These are phyloP conservation scores for Plectrocnemia conspersa DNA, from an alignment of 1,140 invertebrate genomes.

Conservation along the genomic window DNA sequence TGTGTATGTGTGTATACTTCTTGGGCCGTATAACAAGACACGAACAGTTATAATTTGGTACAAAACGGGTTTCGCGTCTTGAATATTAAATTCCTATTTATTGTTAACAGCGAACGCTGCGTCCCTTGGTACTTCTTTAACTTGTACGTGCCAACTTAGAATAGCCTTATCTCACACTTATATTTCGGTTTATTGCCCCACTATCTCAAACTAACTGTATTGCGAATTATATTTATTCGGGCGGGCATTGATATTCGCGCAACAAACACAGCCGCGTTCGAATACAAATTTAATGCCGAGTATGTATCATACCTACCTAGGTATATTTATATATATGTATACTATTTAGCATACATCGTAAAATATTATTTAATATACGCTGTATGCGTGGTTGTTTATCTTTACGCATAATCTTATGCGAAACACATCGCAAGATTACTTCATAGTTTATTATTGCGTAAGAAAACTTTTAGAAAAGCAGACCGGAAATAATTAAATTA, in stretches of 20 bases:
- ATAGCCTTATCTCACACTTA: slow-evolving; percentile 24
- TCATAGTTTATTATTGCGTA: no score
- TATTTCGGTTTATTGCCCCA: slow-evolving; percentile 22
- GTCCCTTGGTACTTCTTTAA: slow-evolving; percentile 32
- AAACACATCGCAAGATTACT: no score
- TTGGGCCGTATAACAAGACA: slow-evolving; percentile 14
- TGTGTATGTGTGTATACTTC: neutral
- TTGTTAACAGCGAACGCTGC: slow-evolving; percentile 30
- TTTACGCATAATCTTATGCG: no score
- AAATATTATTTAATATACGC: no score
- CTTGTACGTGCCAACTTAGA: slow-evolving; percentile 27
- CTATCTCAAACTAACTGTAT: slow-evolving; percentile 19
- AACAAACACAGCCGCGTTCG: no score
- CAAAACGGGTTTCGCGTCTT: slow-evolving; percentile 29
- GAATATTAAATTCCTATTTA: slow-evolving; percentile 36
- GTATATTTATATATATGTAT: no score
- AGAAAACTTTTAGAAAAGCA: no score
- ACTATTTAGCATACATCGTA: no score
- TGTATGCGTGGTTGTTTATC: no score
- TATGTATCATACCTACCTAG: no score
- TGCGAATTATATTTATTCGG: slow-evolving; percentile 24
- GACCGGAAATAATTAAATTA: no score
- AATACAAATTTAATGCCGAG: no score
- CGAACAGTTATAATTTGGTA: slow-evolving; percentile 29
- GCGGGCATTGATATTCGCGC: slow-evolving; percentile 16